Evolutionary conservation across 2,888 invertebrate species (phyloP), one percentile per base, ranked within the genome.

Genomic region (Eremobia ochroleuca): DNA sequence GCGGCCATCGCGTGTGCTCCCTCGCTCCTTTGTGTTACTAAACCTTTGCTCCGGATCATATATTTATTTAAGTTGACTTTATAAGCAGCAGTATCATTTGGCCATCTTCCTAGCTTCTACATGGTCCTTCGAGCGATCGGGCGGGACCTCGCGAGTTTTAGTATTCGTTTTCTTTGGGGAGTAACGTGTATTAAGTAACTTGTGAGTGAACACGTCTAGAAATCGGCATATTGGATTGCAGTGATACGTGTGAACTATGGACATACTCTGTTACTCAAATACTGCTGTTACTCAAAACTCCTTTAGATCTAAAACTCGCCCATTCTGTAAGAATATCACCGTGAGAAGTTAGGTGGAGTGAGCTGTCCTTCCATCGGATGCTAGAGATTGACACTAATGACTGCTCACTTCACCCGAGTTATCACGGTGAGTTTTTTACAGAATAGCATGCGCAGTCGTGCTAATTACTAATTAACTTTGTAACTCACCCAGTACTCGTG

Each of bases 401-500:
- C n/a, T n/a, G n/a, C n/a, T n/a, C n/a, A n/a, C n/a, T n/a, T n/a
- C n/a, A n/a, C n/a, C n/a, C n/a, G n/a, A n/a, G n/a, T n/a, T n/a
- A n/a, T n/a, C n/a, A n/a, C n/a, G n/a, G n/a, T n/a, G n/a, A n/a
- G n/a, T n/a, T n/a, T n/a, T n/a, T n/a, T n/a, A n/a, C n/a, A n/a
- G n/a, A n/a, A n/a, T n/a, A n/a, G n/a, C n/a, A n/a, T n/a, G n/a
- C n/a, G 2, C 28, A 18, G 31, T 31, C n/a, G 31, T 75, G n/a
- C 4, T 76, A 15, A 34, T 8, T 21, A 62, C 9, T 28, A 31
- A 37, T 46, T 3, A n/a, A 40, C 31, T 37, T 13, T 4, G 31
- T 2, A 18, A 80, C 77, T 80, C 34, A 77, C 77, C 80, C 77
- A 61, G 49, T 40, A 49, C 55, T 81, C 46, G 46, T 25, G 69